Conservation (phyloP, 2,113 vertebrate species). For the pig (Sus scrofa) region DNA sequence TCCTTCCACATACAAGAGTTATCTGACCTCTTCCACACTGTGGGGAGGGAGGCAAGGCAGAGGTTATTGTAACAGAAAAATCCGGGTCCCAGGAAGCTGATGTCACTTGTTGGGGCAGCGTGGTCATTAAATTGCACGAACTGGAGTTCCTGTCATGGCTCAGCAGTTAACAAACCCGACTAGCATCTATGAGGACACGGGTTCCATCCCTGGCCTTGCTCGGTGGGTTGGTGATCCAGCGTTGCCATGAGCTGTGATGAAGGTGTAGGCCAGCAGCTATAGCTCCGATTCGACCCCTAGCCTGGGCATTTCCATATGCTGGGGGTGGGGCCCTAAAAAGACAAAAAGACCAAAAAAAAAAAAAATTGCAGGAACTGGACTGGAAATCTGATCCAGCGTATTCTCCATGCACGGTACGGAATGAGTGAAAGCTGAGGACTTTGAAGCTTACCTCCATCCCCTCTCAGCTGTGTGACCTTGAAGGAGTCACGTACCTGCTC, state of each 20-base stretch:
- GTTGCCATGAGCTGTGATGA: too few relatives aligned
- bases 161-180: too few relatives aligned
- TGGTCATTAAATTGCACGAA: neutral
- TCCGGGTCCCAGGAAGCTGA: neutral
- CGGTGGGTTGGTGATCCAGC: too few relatives aligned
- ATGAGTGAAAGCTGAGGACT: neutral
- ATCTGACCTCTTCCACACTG: neutral
- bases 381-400: neutral
- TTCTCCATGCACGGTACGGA: neutral
- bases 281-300: too few relatives aligned
- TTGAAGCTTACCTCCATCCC: neutral
- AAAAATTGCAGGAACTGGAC: neutral
- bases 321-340: too few relatives aligned
- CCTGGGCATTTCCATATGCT: too few relatives aligned
- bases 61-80: neutral
- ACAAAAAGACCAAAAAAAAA: too few relatives aligned
- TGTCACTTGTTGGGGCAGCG: neutral
- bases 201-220: too few relatives aligned
- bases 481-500: neutral
- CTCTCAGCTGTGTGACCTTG: constrained; percentile 7
- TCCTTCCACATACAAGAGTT: neutral
- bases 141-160: too few relatives aligned
- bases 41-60: neutral
- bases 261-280: too few relatives aligned
- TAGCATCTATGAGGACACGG: too few relatives aligned